Base-by-base conservation (phyloP, 2,797 vertebrate species). In the Gallinago nigripennis region DNA sequence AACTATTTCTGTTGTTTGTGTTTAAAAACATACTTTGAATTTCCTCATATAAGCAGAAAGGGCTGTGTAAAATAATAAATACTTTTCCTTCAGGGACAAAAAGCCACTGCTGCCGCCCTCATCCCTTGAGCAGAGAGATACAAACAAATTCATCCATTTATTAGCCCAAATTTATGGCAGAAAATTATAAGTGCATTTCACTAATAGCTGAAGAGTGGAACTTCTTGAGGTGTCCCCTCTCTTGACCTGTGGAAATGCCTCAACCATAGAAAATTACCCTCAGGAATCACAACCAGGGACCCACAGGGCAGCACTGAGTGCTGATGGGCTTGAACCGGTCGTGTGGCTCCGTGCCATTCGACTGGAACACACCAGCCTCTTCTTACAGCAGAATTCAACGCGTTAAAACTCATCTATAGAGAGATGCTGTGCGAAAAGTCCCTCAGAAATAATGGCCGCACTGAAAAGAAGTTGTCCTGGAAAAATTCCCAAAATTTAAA, bases 1-100 rank as follows among this genome's bases (percentile, higher is more conserved):
- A 83, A 56, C 46, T 58, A 51, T 77, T 96, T 75, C 75, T 93
- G 65, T 83, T 92, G 86, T 85, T 94, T 83, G 84, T 77, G 37
- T 93, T 94, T 84, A 82, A 84, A 96, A 96, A 81, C 39, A 80
- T 56, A 84, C 88, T 94, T 88, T 65, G 50, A 86, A 89, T 97
- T 95, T 97, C 87, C 57, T 87, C 93, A 41, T 58, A 24, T 83
- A 91, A 95, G 83, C 83, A 93, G 78, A 63, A 96, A 88, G 54
- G n/a, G 30, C 8, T 50, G n/a, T 92, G 93, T 91, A 94, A 96
- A 97, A 95, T 84, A 95, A 92, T 73, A 61, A 81, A 78, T 56
- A 20, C 3, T 78, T 83, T 82, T 86, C 16, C 51, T 69, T 63
- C 61, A 23, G 61, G 13, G 21, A 35, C 18, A 53, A 58, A 88